Evolutionary conservation across 2,888 invertebrate species (phyloP), one percentile per base, ranked within the genome.

Genomic region (Fragum fragum): DNA sequence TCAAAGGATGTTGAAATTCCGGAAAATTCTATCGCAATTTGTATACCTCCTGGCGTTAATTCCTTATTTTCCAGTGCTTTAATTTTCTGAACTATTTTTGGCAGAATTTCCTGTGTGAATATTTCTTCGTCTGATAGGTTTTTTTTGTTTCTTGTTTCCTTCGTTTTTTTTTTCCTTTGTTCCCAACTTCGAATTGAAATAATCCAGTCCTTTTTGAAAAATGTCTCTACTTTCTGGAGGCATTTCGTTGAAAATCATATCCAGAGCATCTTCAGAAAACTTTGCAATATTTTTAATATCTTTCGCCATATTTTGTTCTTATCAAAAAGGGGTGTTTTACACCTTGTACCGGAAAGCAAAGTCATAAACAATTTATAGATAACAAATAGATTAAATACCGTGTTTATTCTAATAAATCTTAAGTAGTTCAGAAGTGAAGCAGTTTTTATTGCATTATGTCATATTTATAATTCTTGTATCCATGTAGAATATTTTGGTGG

Each of bases 231-330:
- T 21, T n/a, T 39, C 68, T 68, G 29, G 39, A 36, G 42, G 26
- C 39, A 68, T 23, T 68, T 68, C 36, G 7, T 68, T n/a, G 23
- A 36, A 16, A 21, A 36, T 36, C 68, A 68, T 42, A 68, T 68
- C 42, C 16, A 68, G 16, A 9, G 68, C 23, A 68, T 68, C 68
- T 14, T 36, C 68, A 42, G 68, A 36, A 68, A 68, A 68, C 39
- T 68, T 68, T 23, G 68, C 32, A 68, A 68, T 42, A 18, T 39
- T n/a, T 68, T 68, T 68, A 21, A 68, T 68, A 21, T 68, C 42
- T 36, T 36, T n/a, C 39, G 68, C 68, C 68, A 68, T 68, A 42
- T 18, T 68, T 57, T 21, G 23, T 57, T 57, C n/a, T 57, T 57
- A 57, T 28, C 11, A 57, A 57, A 57, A 57, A 57, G 59, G 59